These are phyloP conservation scores for Aporophyla lueneburgensis DNA, from an alignment of 2,888 invertebrate genomes.

Conservation along the genomic window DNA sequence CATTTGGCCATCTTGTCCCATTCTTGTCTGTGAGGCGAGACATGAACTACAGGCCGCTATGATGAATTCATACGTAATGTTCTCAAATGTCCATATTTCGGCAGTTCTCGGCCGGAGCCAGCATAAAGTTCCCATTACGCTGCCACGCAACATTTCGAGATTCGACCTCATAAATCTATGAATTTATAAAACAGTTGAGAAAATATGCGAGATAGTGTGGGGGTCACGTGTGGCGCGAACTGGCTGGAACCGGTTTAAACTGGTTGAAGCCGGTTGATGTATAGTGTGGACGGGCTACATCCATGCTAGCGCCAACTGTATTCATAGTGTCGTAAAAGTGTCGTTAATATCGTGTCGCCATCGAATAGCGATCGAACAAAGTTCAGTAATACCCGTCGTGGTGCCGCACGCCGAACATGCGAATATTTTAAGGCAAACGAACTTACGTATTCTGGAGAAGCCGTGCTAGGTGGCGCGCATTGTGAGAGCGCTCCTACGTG, in stretches of 20 bases:
- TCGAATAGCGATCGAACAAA: conserved; percentile 54
- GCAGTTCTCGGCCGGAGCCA: conserved; percentile 23
- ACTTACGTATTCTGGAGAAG: conserved; percentile 55
- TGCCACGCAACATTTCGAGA: conserved; percentile 20
- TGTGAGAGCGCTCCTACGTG: background rate
- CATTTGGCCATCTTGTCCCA: background rate
- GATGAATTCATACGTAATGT: conserved; percentile 50
- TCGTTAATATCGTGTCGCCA: conserved; percentile 50
- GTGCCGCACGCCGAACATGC: conserved; percentile 21
- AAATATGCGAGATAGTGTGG: conserved; percentile 46
- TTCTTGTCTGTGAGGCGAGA: background rate
- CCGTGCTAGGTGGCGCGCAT: conserved; percentile 20
- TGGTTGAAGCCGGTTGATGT: conserved; percentile 33
- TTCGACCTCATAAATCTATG: conserved; percentile 57
- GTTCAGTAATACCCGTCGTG: conserved; percentile 38
- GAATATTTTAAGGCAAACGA: conserved; percentile 56
- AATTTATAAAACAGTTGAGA: conserved; percentile 52
- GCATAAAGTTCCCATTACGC: conserved; percentile 45
- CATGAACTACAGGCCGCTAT: background rate
- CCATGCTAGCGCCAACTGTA: conserved; percentile 35
- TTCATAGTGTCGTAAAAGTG: conserved; percentile 52
- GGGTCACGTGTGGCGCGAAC: conserved; percentile 41
- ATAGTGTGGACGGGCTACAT: conserved; percentile 29
- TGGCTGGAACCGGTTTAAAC: conserved; percentile 10
- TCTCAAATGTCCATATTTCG: conserved; percentile 41